A percentile compares a stretch with the other conserved stretches of the same genome.
phyloP scores from a whole-genome alignment of 2,113 vertebrate genomes.

The Marmota flaviventris region DNA sequence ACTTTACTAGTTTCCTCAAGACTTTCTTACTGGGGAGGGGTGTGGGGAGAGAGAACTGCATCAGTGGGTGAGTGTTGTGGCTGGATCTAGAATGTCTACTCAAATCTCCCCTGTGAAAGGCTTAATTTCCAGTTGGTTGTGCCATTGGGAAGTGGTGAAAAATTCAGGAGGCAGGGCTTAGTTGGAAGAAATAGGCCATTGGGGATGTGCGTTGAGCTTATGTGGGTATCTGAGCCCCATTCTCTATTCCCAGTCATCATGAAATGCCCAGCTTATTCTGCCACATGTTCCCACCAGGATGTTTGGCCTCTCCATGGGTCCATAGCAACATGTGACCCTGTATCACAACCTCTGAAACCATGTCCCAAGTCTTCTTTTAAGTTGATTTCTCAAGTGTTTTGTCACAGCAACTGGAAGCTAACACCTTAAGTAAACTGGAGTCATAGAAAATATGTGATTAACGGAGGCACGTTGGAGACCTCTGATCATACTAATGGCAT shows the following conservation, averaged over 20 bases:
- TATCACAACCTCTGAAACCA: neutral
- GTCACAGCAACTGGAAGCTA: neutral
- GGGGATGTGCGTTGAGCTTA: neutral
- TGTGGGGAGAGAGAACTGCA: neutral
- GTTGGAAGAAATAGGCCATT: neutral
- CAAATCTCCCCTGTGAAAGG: neutral
- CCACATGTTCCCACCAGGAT: neutral
- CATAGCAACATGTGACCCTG: neutral
- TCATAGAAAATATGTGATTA: neutral
- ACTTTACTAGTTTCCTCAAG: neutral
- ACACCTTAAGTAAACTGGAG: neutral
- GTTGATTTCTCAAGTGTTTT: neutral
- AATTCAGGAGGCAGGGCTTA: neutral
- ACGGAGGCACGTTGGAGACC: neutral
- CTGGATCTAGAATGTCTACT: neutral
- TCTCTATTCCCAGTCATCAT: neutral
- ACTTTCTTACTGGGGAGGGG: neutral
- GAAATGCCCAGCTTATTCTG: neutral
- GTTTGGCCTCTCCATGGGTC: no score
- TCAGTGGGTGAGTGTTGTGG: neutral
- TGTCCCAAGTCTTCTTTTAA: neutral
- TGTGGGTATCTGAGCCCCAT: neutral
- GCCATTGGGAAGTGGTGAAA: neutral
- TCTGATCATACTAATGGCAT: neutral
- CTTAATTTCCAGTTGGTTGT: neutral